Conservation (phyloP, 2,888 invertebrate species). For the Stomorhina lunata region DNA sequence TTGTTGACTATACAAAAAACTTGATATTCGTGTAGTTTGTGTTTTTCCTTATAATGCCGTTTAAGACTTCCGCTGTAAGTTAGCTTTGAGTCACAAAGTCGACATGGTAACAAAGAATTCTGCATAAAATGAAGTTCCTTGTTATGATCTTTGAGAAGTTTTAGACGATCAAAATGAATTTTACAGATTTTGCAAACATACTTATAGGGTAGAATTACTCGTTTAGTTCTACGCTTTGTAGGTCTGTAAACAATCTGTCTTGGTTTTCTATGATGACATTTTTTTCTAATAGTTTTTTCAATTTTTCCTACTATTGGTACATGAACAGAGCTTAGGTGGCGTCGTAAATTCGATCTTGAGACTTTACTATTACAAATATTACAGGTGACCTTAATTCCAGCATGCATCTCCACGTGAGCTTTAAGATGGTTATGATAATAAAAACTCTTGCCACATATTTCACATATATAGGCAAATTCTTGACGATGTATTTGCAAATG, state of each 20-base stretch:
- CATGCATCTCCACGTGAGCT: background rate
- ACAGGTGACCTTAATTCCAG: background rate
- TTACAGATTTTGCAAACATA: constrained; percentile 18
- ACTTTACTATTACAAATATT: background rate
- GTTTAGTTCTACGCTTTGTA: background rate
- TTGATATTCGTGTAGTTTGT: constrained; percentile 21
- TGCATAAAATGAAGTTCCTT: constrained; percentile 14
- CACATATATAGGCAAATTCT: background rate
- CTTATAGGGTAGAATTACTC: background rate
- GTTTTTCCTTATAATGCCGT: constrained; percentile 31
- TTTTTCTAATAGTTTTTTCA: background rate
- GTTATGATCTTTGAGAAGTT: constrained; percentile 5
- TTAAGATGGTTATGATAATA: background rate
- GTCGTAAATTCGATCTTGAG: background rate
- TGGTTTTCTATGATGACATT: background rate
- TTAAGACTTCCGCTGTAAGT: background rate
- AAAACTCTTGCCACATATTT: background rate
- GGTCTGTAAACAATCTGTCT: background rate
- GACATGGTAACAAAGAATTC: constrained; percentile 2
- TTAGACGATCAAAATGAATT: background rate
- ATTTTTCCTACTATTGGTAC: background rate
- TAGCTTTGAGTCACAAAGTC: constrained; percentile 12
- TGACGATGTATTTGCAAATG: background rate
- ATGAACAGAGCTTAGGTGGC: background rate
- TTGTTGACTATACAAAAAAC: constrained; percentile 10